Base-by-base conservation (phyloP, 2,888 invertebrate species). In the Portevinia maculata region DNA sequence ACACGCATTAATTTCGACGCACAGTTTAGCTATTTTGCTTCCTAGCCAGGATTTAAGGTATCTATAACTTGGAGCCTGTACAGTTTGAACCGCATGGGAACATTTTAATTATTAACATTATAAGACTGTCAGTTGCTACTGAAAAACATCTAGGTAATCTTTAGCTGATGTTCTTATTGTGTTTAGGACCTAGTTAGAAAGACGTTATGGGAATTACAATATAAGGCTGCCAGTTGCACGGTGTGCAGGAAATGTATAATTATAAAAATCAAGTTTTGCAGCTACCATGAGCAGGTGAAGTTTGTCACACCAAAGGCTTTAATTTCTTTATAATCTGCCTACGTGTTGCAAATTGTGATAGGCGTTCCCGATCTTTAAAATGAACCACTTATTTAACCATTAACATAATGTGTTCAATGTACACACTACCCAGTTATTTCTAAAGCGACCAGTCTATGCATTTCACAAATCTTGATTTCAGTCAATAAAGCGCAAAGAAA, bases 1-100 rank as follows among this genome's bases (percentile, higher is more conserved):
- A 78, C 73, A 78, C 83, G 67, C 83, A 83, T 83, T 83, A 83
- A 78, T 83, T 73, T 83, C 62, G 65, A 73, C 83, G 71, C 76
- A 78, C 67, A 62, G 75, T 78, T 62, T 62, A 70, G 55, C 5
- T 39, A 48, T 34, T 46, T 55, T 52, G 24, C 6, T 21, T 39
- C 24, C 46, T 60, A 46, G 13, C 32, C 0, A 70, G 59, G 64
- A 48, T 53, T 52, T 71, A 32, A 24, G 32, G 11, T 30, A 44
- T 37, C 48, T 34, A 24, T 6, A n/a, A 17, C 39, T 13, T 15
- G 13, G 13, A 46, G 15, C 19, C 17, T 69, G 17, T 55, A 32
- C 6, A 28, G 21, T 24, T 41, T 65, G 53, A 37, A 69, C 62
- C 55, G 55, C 62, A 62, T 19, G 67, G 50, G 21, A 73, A 83